Evolutionary conservation across 2,888 invertebrate genomes (phyloP).

Genomic region (Galeruca laticollis): DNA sequence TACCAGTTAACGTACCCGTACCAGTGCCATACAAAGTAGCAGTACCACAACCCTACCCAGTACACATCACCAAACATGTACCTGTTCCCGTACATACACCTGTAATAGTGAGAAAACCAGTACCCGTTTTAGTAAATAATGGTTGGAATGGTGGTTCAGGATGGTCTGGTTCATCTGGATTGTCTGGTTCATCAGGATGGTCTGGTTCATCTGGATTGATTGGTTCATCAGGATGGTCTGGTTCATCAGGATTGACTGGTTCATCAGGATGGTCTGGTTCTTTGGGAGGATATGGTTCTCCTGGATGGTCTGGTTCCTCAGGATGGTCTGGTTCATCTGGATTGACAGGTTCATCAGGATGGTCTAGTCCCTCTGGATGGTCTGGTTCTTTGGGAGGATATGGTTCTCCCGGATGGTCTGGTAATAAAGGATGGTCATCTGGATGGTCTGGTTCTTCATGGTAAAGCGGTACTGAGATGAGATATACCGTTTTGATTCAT

Average conservation of each 20-base stretch:
- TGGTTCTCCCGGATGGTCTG: slow-evolving; percentile 25
- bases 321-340: too few relatives aligned
- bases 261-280: not conserved
- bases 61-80: slow-evolving; percentile 67
- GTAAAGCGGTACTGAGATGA: slow-evolving; percentile 41
- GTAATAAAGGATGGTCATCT: slow-evolving; percentile 21
- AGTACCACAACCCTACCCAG: slow-evolving; percentile 63
- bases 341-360: not conserved
- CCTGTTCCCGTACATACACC: slow-evolving; percentile 69
- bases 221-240: slow-evolving; percentile 9
- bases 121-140: slow-evolving; percentile 44
- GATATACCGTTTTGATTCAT: slow-evolving; percentile 40
- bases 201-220: slow-evolving; percentile 22
- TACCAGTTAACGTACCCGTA: slow-evolving; percentile 64
- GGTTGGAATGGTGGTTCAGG: slow-evolving; percentile 32
- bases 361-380: slow-evolving; percentile 22
- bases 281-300: slow-evolving; percentile 24
- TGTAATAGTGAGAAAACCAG: slow-evolving; percentile 57
- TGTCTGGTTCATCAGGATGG: slow-evolving; percentile 12
- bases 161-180: slow-evolving; percentile 31
- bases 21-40: slow-evolving; percentile 61
- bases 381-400: slow-evolving; percentile 16
- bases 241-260: too few relatives aligned
- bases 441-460: slow-evolving; percentile 33
- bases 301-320: not conserved